Conservation (phyloP, 2,797 vertebrate species). For the Pangasius mekongensis region DNA sequence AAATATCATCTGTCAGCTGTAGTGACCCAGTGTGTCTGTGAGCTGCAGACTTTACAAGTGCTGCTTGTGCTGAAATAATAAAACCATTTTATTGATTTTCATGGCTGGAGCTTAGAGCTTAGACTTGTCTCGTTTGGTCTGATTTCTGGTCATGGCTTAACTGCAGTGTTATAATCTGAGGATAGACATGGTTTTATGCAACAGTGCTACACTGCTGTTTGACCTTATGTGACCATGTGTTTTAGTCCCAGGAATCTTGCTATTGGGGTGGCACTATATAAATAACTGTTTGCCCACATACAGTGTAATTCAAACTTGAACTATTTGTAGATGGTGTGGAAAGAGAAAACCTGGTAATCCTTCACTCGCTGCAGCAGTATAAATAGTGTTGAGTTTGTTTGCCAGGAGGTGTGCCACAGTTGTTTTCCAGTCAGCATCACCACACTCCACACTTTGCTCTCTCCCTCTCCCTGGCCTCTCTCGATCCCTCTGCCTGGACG, state of each 20-base stretch:
- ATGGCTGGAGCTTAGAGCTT: background rate
- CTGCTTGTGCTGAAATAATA: background rate
- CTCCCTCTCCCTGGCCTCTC: slow-evolving; percentile 50
- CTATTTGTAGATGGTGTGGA: slow-evolving; percentile 62
- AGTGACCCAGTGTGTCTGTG: background rate
- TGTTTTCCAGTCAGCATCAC: slow-evolving; percentile 69
- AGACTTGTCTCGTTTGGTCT: slow-evolving; percentile 6
- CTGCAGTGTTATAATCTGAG: slow-evolving; percentile 1
- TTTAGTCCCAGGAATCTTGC: slow-evolving; percentile 45
- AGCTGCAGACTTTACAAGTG: background rate
- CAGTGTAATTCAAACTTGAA: slow-evolving; percentile 57
- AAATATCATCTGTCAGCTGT: background rate
- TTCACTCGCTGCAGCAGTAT: slow-evolving; percentile 61
- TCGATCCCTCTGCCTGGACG: slow-evolving; percentile 28
- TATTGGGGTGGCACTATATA: slow-evolving; percentile 51
- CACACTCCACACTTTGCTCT: slow-evolving; percentile 55
- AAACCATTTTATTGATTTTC: background rate
- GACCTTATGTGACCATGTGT: slow-evolving; percentile 27
- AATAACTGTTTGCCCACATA: slow-evolving; percentile 42
- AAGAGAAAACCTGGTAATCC: slow-evolving; percentile 60
- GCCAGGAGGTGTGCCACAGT: slow-evolving; percentile 65
- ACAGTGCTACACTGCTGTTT: slow-evolving; percentile 32
- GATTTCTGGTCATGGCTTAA: slow-evolving; percentile 33
- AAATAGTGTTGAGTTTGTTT: slow-evolving; percentile 67
- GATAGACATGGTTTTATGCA: slow-evolving; percentile 12